Evolutionary conservation across 1,140 invertebrate species (phyloP).

Genomic region (Lepidurus packardi): DNA sequence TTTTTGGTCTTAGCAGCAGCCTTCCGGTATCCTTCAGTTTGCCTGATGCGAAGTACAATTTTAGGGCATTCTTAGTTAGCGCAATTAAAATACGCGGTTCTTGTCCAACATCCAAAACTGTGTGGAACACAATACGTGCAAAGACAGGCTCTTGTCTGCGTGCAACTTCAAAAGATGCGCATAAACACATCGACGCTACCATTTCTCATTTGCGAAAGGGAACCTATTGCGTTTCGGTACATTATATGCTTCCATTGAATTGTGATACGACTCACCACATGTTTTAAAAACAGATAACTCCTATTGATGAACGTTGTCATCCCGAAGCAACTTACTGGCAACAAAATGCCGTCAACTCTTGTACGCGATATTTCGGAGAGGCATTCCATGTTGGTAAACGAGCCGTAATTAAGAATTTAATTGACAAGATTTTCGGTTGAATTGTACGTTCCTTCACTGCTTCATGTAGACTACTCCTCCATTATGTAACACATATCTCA

Average conservation of each 20-base stretch:
- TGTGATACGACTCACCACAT: neutral
- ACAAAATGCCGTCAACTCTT: neutral
- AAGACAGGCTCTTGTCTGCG: neutral
- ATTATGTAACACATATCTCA: too few species aligned
- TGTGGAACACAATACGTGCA: neutral
- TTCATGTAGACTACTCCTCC: too few species aligned
- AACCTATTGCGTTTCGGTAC: neutral
- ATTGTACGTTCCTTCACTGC: too few species aligned
- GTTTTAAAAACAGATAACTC: neutral
- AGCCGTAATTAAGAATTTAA: too few species aligned
- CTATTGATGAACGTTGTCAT: neutral
- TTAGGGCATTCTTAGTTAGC: neutral
- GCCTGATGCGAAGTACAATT: neutral
- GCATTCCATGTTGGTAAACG: too few species aligned
- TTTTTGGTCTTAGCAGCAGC: neutral
- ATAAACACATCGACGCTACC: neutral
- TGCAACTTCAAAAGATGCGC: neutral
- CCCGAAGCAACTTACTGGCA: slow-evolving; percentile 11
- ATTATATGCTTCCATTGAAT: neutral
- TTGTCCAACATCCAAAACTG: neutral
- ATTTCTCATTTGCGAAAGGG: neutral
- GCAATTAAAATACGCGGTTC: neutral
- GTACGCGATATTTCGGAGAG: neutral
- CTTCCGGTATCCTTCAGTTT: neutral
- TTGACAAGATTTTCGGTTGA: too few species aligned